Percentiles rank a stretch among this genome's conserved stretches.
Evolutionary conservation across 2,797 vertebrate genomes (phyloP).

Genomic region (Glyptemys insculpta): DNA sequence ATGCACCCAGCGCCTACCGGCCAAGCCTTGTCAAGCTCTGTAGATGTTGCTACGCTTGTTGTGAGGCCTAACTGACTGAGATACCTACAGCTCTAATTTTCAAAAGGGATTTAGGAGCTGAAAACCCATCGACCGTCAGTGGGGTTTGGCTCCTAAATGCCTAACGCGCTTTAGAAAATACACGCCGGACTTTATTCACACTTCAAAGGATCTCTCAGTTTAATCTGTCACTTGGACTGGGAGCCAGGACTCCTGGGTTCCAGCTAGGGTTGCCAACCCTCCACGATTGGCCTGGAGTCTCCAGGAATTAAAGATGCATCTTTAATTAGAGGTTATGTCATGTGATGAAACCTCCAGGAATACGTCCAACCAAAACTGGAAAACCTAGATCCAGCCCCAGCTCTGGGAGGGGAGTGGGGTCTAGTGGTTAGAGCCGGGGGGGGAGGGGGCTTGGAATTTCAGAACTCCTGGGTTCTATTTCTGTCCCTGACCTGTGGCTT

Average conservation of each 20-base stretch:
- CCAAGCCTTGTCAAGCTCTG: background rate
- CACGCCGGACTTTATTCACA: rapidly evolving
- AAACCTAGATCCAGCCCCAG: no score
- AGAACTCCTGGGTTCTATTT: background rate
- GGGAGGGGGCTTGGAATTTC: background rate
- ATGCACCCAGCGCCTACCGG: background rate
- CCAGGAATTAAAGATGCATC: no score
- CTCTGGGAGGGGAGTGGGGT: background rate
- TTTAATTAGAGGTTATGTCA: no score
- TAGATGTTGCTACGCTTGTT: background rate
- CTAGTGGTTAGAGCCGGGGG: background rate
- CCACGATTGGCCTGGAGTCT: no score
- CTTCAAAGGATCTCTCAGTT: no score
- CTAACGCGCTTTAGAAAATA: background rate
- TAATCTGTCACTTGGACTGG: no score
- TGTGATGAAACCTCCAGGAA: no score
- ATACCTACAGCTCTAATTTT: background rate
- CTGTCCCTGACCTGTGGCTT: background rate
- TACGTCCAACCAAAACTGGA: no score
- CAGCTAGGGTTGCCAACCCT: no score
- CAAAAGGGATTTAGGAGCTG: background rate
- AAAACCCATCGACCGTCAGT: background rate
- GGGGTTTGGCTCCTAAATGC: background rate
- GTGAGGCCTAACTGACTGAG: background rate
- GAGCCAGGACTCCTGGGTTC: background rate